Conservation (phyloP, 2,888 invertebrate species). For the Furcula furcula region DNA sequence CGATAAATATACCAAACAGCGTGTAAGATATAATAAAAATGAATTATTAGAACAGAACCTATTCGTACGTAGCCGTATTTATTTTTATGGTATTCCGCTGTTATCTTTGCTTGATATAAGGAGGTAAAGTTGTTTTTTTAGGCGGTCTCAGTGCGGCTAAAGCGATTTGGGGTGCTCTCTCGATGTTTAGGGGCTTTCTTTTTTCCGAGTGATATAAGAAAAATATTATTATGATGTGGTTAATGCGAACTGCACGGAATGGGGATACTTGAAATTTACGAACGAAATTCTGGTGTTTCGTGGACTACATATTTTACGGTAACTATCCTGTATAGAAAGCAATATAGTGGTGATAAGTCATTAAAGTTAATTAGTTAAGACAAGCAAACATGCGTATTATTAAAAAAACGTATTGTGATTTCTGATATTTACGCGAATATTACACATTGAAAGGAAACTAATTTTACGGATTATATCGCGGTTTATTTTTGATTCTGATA, state of each 20-base stretch:
- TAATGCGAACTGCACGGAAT: constrained; percentile 24
- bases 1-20: constrained; percentile 77
- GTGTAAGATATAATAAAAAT: constrained; percentile 79
- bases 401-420: no score
- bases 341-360: no score
- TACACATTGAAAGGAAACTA: no score
- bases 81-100: constrained; percentile 53
- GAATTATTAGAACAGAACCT: constrained; percentile 76
- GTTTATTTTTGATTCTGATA: no score
- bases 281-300: neutral
- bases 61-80: constrained; percentile 64
- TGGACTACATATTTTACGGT: no score
- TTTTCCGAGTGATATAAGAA: constrained; percentile 25
- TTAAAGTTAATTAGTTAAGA: no score
- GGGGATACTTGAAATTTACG: constrained; percentile 5
- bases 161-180: constrained; percentile 39
- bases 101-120: constrained; percentile 52
- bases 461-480: no score
- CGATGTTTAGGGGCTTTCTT: constrained; percentile 27
- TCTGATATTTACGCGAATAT: no score
- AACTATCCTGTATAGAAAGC: no score
- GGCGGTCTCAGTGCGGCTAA: constrained; percentile 36
- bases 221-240: constrained; percentile 34
- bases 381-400: no score
- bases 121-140: constrained; percentile 48